Conservation (phyloP, 2,113 vertebrate species). For the Otocyon megalotis region DNA sequence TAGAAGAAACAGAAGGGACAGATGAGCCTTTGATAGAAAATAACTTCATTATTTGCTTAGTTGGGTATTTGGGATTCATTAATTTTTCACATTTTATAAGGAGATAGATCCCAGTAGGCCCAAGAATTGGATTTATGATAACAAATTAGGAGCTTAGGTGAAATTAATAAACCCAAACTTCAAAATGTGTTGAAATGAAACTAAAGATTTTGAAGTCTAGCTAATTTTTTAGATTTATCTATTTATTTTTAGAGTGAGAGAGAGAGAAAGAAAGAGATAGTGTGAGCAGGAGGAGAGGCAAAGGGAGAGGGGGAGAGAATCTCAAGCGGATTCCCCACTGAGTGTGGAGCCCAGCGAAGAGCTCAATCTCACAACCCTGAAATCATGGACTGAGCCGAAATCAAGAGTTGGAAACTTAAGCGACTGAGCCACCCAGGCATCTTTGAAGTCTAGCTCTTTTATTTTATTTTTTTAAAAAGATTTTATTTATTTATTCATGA, state of each 20-base stretch:
- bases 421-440: background rate
- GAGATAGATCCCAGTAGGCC: conserved; percentile 23
- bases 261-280: background rate
- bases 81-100: conserved; percentile 48
- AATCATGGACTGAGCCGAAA: background rate
- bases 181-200: conserved; percentile 47
- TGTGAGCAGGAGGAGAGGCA: background rate
- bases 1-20: conserved; percentile 40
- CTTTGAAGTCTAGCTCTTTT: background rate
- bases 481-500: too few relatives aligned
- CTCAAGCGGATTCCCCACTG: background rate
- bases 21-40: conserved; percentile 58
- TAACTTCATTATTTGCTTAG: conserved; percentile 55
- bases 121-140: conserved; percentile 47
- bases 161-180: conserved; percentile 64
- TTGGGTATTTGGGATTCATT: conserved; percentile 55
- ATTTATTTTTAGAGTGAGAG: background rate
- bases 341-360: background rate
- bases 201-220: background rate
- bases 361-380: background rate
- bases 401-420: background rate
- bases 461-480: background rate
- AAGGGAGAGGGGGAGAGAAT: background rate
- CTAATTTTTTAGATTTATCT: background rate
- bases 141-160: background rate